Conservation (phyloP, 2,888 invertebrate genomes). For the Rotaria sp. region DNA sequence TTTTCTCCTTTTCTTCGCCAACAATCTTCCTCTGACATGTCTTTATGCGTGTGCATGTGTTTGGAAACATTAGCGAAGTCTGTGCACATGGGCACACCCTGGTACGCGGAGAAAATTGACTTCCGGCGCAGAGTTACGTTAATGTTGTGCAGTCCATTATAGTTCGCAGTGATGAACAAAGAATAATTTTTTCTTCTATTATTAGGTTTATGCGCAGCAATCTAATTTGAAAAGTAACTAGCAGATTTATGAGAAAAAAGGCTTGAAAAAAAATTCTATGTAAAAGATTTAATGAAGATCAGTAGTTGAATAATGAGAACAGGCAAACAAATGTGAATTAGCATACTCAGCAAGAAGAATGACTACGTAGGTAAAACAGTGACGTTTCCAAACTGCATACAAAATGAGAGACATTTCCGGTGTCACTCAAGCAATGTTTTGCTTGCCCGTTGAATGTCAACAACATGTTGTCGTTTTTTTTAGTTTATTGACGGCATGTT, state of each 20-base stretch:
- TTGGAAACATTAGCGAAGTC: too few species aligned
- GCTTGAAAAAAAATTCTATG: background rate
- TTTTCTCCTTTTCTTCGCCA: background rate
- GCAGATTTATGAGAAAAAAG: background rate
- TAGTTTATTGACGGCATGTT: background rate
- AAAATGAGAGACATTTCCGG: slow-evolving; percentile 12
- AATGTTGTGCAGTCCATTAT: too few species aligned
- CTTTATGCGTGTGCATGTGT: background rate
- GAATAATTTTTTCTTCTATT: background rate
- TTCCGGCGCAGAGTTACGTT: too few species aligned
- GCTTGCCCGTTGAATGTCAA: background rate
- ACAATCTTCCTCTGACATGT: background rate
- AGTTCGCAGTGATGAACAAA: too few species aligned
- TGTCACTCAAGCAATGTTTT: background rate
- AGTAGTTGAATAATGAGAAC: background rate
- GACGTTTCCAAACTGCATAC: background rate
- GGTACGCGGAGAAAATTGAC: too few species aligned
- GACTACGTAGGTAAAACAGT: background rate
- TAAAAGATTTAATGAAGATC: too few species aligned
- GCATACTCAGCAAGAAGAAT: background rate
- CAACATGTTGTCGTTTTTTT: background rate
- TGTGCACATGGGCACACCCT: too few species aligned
- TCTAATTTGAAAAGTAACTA: background rate
- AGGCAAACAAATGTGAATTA: background rate
- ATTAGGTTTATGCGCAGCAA: background rate